Evolutionary conservation across 2,888 invertebrate species (phyloP).

Genomic region (Osmoderma eremita): DNA sequence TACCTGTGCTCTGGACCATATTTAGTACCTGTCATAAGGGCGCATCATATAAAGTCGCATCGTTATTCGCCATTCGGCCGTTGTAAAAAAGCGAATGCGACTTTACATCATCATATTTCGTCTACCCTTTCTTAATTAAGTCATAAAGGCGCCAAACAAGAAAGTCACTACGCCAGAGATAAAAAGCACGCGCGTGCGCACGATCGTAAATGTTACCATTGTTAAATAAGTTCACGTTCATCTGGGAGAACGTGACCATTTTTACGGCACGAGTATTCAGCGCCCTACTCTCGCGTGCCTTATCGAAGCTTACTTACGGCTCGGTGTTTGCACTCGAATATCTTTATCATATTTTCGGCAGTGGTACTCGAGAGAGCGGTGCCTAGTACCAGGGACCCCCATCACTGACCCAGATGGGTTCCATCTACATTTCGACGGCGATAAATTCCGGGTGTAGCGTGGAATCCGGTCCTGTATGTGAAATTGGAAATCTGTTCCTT

Average conservation of each 20-base stretch:
- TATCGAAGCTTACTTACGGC: not conserved
- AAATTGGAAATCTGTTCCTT: constrained; percentile 26
- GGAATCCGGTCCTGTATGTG: constrained; percentile 20
- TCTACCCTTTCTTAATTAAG: constrained; percentile 27
- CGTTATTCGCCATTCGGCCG: constrained; percentile 2
- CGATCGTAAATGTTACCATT: constrained; percentile 20
- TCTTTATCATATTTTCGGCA: constrained; percentile 8
- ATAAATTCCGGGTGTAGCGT: constrained; percentile 12
- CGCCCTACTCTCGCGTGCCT: not conserved
- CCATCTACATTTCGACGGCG: constrained; percentile 3
- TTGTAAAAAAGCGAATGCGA: constrained; percentile 3
- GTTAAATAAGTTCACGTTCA: constrained; percentile 33
- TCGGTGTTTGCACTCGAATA: not conserved
- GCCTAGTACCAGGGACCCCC: not conserved
- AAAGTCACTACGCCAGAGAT: constrained; percentile 4
- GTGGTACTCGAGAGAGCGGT: not conserved
- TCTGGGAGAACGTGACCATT: constrained; percentile 26
- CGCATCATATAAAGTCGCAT: constrained; percentile 1
- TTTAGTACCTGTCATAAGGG: constrained; percentile 14
- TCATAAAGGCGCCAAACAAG: constrained; percentile 27
- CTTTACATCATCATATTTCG: constrained; percentile 3
- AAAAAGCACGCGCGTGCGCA: not conserved
- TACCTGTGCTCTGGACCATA: not conserved
- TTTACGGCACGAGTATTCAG: not conserved
- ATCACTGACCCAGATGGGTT: not conserved